These are phyloP conservation scores for Trichonephila inaurata DNA, from an alignment of 1,140 invertebrate genomes.

Conservation along the genomic window DNA sequence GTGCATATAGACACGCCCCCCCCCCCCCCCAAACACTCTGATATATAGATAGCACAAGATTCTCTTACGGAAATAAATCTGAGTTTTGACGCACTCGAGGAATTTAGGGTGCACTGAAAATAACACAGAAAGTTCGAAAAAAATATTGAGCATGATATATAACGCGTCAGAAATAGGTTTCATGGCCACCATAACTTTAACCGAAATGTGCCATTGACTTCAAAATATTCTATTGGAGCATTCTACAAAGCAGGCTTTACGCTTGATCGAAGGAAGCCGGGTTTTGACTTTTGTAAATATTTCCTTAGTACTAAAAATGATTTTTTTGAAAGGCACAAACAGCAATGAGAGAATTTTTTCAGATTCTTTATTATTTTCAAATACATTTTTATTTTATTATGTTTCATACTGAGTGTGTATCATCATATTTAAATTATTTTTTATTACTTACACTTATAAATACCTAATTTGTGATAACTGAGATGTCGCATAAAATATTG, in stretches of 20 bases:
- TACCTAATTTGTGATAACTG: no score
- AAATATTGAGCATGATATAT: slow-evolving; percentile 5
- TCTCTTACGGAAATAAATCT: neutral
- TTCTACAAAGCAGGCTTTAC: slow-evolving; percentile 6
- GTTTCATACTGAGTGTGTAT: no score
- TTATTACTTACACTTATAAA: no score
- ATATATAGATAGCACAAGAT: neutral
- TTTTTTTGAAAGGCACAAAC: neutral
- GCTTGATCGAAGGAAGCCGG: neutral
- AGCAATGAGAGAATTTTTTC: no score
- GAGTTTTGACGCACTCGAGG: neutral
- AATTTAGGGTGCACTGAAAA: neutral
- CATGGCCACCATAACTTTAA: slow-evolving; percentile 18
- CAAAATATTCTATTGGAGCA: slow-evolving; percentile 3
- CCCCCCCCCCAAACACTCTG: no score
- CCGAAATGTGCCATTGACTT: slow-evolving; percentile 39
- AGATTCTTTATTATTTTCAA: no score
- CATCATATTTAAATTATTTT: no score
- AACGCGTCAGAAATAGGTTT: slow-evolving; percentile 51
- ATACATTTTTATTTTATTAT: no score
- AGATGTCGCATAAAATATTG: no score
- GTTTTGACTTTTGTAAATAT: neutral
- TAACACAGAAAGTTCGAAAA: neutral
- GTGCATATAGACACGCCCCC: neutral
- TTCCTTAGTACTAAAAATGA: neutral